Conservation (phyloP, 1,140 invertebrate species). For the Calephelis nemesis region DNA sequence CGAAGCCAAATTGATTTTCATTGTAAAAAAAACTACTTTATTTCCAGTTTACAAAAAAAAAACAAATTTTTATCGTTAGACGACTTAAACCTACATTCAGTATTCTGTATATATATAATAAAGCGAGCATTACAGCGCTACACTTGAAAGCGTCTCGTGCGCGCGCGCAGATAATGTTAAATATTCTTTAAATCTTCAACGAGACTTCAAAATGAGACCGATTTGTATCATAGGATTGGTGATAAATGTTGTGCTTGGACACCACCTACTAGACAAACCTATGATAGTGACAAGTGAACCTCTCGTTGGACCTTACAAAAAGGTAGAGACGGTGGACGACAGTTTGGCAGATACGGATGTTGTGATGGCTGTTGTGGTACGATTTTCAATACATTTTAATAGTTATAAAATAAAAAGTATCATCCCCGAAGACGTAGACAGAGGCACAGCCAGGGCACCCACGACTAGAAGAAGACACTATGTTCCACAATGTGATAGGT, state of each 20-base stretch:
- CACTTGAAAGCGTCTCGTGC: constrained; percentile 66
- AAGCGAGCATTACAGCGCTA: constrained; percentile 50
- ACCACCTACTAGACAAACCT: constrained; percentile 22
- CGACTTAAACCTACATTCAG: constrained; percentile 42
- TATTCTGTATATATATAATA: constrained; percentile 63
- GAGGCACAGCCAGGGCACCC: too few relatives aligned
- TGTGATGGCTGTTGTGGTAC: constrained; percentile 60
- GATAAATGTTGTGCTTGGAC: constrained; percentile 33
- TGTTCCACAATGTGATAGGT: too few relatives aligned
- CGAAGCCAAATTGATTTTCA: background rate
- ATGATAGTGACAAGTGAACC: constrained; percentile 25
- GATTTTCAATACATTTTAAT: constrained; percentile 26
- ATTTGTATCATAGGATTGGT: constrained; percentile 39
- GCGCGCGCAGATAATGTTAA: constrained; percentile 55
- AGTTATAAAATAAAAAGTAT: background rate
- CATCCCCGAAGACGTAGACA: too few relatives aligned
- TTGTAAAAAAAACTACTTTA: background rate
- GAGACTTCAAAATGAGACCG: constrained; percentile 34
- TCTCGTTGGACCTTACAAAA: constrained; percentile 34
- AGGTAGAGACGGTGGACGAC: constrained; percentile 36
- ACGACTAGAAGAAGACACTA: too few relatives aligned
- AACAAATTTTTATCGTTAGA: background rate
- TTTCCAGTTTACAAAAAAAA: background rate
- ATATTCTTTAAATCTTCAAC: constrained; percentile 25
- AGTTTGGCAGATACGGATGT: constrained; percentile 49